Evolutionary conservation across 1,140 invertebrate species (phyloP).

Genomic region (Mactra quadrangularis): DNA sequence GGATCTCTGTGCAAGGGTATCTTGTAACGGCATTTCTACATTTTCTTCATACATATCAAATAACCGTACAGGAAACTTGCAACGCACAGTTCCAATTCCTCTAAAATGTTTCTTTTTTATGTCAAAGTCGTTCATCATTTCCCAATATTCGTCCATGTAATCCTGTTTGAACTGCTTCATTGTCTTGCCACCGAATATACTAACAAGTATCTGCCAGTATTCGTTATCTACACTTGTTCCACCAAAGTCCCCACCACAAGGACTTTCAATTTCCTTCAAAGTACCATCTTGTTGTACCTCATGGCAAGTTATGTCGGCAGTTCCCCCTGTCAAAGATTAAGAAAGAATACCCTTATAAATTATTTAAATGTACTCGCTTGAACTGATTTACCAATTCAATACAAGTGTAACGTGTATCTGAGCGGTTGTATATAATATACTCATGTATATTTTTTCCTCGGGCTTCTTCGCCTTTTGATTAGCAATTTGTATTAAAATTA

Average conservation of each 20-base stretch:
- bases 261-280: slow-evolving; percentile 59
- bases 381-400: too few relatives aligned
- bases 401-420: too few relatives aligned
- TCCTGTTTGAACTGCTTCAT: slow-evolving; percentile 38
- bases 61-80: slow-evolving; percentile 48
- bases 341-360: too few relatives aligned
- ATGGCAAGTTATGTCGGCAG: slow-evolving; percentile 66
- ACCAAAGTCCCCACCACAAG: slow-evolving; percentile 65
- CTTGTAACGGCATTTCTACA: slow-evolving; percentile 16
- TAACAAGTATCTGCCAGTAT: slow-evolving; percentile 42
- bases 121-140: slow-evolving; percentile 61
- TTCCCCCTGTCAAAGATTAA: slow-evolving; percentile 60
- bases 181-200: slow-evolving; percentile 52
- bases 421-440: too few relatives aligned
- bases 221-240: slow-evolving; percentile 63
- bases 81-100: slow-evolving; percentile 12
- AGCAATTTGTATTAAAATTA: too few relatives aligned
- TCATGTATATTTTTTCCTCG: too few relatives aligned
- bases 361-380: too few relatives aligned
- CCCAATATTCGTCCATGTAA: slow-evolving; percentile 46
- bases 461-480: too few relatives aligned
- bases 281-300: slow-evolving; percentile 45
- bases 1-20: neutral
- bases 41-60: slow-evolving; percentile 18
- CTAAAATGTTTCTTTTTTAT: slow-evolving; percentile 59